Base-by-base conservation (phyloP, 2,888 invertebrate species). In the Spatulosminthurus flaviceps region DNA sequence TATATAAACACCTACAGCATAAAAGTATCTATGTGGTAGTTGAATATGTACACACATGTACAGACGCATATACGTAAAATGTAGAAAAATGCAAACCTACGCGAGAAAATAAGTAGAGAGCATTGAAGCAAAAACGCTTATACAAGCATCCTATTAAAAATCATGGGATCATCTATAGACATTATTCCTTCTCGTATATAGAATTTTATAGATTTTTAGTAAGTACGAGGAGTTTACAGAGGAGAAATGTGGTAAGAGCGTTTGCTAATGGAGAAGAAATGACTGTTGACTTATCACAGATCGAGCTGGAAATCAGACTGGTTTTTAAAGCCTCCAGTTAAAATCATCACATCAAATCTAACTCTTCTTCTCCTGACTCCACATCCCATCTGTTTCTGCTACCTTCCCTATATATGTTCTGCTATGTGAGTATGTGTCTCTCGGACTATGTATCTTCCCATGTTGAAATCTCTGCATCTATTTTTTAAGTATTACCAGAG, bases 301-400 rank as follows among this genome's bases (percentile, higher is more conserved):
- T 76, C 76, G 67, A 76, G 67, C 76, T 76, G 76, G 72, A 72
- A 78, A 78, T 78, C 72, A 72, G 79, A 82, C 81, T 82, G 82
- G 82, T 82, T 82, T 82, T 82, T 80, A 77, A 80, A 81, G 81
- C 82, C 82, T 82, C 81, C 79, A 82, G 82, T 78, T 74, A 81
- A 78, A 78, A 78, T 78, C 78, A 78, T 78, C 78, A 71, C 78
- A 78, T 72, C 71, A 72, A 29, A 78, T 72, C 71, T 64, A 72
- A 70, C 70, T 76, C 42, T 28, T 76, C 42, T 28, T 64, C 75
- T 69, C 51, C 24, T 74, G 43, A n/a, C 76, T 76, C 69, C 76
- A 76, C 78, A 60, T 66, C 71, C 72, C 78, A 78, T 78, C 78
- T 78, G 78, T 26, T 78, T 72, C 66, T 41, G 22, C 24, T 64